Base-by-base conservation (phyloP, 2,113 vertebrate genomes). In the Petromus typicus region DNA sequence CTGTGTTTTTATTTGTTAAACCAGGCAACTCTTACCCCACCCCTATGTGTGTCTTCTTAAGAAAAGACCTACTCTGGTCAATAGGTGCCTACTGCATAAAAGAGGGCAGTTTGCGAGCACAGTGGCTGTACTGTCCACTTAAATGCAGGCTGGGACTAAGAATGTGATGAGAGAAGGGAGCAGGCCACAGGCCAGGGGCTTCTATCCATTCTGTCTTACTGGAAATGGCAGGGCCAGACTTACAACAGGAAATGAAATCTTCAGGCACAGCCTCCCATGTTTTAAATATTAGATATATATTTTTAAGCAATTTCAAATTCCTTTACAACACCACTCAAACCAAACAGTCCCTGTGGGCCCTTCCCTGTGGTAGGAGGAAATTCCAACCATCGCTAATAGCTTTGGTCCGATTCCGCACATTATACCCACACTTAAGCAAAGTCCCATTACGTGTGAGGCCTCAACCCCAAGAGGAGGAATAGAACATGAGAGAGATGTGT, bases 361-460 rank as follows among this genome's bases (percentile, higher is more conserved):
- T 63, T 59, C 10, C 10, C 51, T 63, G 40, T 17, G 63, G 40
- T 3, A 48, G 8, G 8, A 66, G 51, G 78, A 80, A 66, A 66
- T 76, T 45, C 79, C n/a, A 16, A 2, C 30, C 27, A 16, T 30
- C n/a, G 54, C 78, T 56, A 32, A 34, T 11, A 3, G 22, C 40
- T 48, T 37, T 25, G 48, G 20, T 22, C 3, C 27, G 25, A 18
- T 43, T 48, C 25, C 34, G n/a, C 0, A 7, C 23, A n/a, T 10
- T 27, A 61, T 1, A 40, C 84, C 45, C 4, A 3, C 7, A 20
- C 40, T 25, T 81, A 61, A 43, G 3, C 51, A 13, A 54, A 76
- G 43, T 12, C 56, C 2, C 0, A 43, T 3, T 17, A 14, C 8
- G 30, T 1, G 4, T 0, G 6, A 82, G n/a, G 43, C 22, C 45